These are phyloP conservation scores for Melinaea marsaeus DNA, from an alignment of 2,888 invertebrate genomes.

Conservation along the genomic window DNA sequence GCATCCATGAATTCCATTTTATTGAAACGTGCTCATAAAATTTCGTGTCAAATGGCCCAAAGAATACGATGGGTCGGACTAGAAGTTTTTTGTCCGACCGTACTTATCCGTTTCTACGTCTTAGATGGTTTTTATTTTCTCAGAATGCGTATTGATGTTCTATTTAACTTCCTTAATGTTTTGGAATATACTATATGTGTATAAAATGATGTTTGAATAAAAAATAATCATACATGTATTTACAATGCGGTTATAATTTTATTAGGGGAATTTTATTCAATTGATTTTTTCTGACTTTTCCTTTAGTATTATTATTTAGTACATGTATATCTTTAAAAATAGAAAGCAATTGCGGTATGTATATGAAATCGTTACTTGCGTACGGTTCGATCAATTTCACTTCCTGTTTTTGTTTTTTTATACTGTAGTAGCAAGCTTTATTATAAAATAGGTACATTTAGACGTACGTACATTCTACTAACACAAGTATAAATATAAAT, in stretches of 20 bases:
- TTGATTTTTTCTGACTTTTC: too few species aligned
- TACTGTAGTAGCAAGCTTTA: too few species aligned
- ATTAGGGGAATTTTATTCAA: too few species aligned
- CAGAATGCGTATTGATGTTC: slow-evolving; percentile 14
- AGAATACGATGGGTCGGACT: slow-evolving; percentile 44
- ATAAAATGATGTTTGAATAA: not conserved
- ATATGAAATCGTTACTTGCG: too few species aligned
- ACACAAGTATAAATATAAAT: too few species aligned
- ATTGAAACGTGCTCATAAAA: slow-evolving; percentile 62
- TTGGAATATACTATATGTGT: not conserved
- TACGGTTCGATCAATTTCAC: too few species aligned
- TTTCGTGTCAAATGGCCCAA: slow-evolving; percentile 53
- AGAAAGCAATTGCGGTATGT: too few species aligned
- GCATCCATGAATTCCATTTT: slow-evolving; percentile 52
- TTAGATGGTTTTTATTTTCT: slow-evolving; percentile 28
- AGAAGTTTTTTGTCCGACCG: slow-evolving; percentile 39
- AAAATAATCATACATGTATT: not conserved
- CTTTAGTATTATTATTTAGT: too few species aligned
- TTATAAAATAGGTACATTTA: too few species aligned
- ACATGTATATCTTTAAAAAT: too few species aligned
- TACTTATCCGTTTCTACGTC: slow-evolving; percentile 41
- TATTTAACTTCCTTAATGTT: not conserved
- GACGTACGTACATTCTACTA: too few species aligned
- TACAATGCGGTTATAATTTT: not conserved
- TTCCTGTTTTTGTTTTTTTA: too few species aligned